Evolutionary conservation across 30 jellyfish, hydroid and myxozoan genomes (phyloP).

Genomic region (Hydractinia symbiolongicarpus): DNA sequence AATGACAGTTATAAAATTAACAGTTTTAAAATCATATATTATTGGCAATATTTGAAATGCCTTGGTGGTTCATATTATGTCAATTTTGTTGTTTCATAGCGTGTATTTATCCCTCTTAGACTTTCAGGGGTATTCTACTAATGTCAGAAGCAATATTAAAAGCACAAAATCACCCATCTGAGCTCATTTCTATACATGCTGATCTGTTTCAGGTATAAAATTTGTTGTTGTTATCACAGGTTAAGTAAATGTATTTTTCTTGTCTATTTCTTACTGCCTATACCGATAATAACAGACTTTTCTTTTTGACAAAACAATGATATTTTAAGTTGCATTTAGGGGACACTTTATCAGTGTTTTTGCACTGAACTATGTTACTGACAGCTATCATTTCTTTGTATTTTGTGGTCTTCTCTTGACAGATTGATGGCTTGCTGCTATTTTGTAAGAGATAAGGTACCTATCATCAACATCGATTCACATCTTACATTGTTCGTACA

Average conservation of each 20-base stretch:
- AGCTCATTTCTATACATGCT: constrained; percentile 73
- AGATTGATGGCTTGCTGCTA: no score
- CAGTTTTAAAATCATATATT: no score
- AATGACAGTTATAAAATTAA: no score
- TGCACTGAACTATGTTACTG: no score
- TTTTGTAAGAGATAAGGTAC: no score
- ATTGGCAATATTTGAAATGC: no score
- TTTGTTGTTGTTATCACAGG: background rate
- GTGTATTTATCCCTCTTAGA: constrained; percentile 24
- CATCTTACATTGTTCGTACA: no score
- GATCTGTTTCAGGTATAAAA: constrained; percentile 65
- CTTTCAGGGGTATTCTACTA: constrained; percentile 69
- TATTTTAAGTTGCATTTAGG: background rate
- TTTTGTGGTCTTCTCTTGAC: no score
- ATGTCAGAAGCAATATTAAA: constrained; percentile 52
- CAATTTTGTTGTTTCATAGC: background rate
- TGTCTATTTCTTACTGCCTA: background rate
- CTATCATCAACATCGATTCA: no score
- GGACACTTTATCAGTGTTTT: background rate
- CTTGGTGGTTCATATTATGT: no score
- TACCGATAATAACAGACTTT: no score
- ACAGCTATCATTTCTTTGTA: no score
- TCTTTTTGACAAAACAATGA: background rate
- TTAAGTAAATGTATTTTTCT: background rate
- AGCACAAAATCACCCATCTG: constrained; percentile 50